Conservation (phyloP, 2,113 vertebrate genomes). For the Gadus chalcogrammus region DNA sequence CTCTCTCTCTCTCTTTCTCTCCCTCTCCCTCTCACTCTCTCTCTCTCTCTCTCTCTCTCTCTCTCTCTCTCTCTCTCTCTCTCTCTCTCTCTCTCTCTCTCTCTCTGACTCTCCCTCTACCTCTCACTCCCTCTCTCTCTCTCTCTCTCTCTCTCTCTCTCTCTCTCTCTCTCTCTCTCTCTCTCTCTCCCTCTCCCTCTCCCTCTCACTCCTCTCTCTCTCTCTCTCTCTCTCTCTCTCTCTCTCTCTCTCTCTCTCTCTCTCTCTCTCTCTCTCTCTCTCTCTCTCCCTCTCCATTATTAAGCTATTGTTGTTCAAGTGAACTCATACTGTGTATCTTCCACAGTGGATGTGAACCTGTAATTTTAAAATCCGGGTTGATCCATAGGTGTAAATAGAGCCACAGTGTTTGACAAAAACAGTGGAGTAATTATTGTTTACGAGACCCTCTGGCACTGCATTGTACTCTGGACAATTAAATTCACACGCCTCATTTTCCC, state of each 20-base stretch:
- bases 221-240: too few species aligned
- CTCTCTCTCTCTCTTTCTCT: too few species aligned
- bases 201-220: too few species aligned
- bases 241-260: too few species aligned
- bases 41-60: too few species aligned
- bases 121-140: constrained; percentile 10
- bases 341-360: background rate
- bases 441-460: constrained; percentile 34
- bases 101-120: background rate
- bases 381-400: constrained; percentile 34
- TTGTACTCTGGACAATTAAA: constrained; percentile 35
- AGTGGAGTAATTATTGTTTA: constrained; percentile 60
- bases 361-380: constrained; percentile 27
- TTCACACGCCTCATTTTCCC: constrained; percentile 33
- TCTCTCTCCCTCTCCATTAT: constrained; percentile 13
- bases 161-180: too few species aligned
- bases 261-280: too few species aligned
- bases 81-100: constrained; percentile 6
- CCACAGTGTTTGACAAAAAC: constrained; percentile 21
- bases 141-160: too few species aligned
- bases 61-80: too few species aligned
- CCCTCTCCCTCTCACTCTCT: too few species aligned
- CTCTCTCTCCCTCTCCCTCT: too few species aligned
- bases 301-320: constrained; percentile 8
- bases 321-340: background rate